These are phyloP conservation scores for Clarias gariepinus DNA, from an alignment of 2,113 vertebrate species.

Conservation along the genomic window DNA sequence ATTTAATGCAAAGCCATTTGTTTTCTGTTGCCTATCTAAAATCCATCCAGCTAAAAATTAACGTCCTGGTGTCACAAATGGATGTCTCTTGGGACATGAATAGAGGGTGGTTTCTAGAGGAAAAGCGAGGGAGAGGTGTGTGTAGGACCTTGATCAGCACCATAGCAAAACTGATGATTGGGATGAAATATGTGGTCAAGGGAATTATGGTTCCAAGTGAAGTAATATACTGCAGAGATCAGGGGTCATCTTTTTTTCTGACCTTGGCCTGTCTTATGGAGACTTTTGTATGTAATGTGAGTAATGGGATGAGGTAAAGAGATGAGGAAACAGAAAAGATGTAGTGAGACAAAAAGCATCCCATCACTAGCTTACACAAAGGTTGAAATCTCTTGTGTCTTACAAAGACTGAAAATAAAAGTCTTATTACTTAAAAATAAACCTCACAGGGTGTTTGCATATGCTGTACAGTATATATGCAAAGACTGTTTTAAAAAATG, in stretches of 20 bases:
- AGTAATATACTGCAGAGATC: slow-evolving; percentile 38
- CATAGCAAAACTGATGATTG: slow-evolving; percentile 40
- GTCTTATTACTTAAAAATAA: neutral
- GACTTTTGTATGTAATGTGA: neutral
- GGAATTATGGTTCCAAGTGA: slow-evolving; percentile 57
- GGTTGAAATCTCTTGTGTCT: neutral
- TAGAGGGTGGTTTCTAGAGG: slow-evolving; percentile 39
- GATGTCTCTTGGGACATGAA: slow-evolving; percentile 4
- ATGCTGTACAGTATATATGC: too few relatives aligned
- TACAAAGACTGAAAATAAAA: neutral
- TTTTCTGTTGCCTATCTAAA: neutral
- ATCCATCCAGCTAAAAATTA: slow-evolving; percentile 1
- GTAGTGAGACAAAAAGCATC: slow-evolving; percentile 35
- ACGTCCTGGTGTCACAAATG: slow-evolving; percentile 15
- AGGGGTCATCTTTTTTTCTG: slow-evolving; percentile 58
- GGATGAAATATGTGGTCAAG: slow-evolving; percentile 59
- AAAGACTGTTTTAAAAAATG: neutral
- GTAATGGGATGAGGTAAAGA: neutral
- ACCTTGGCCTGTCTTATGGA: slow-evolving; percentile 51
- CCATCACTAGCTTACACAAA: slow-evolving; percentile 17
- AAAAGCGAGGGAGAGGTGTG: slow-evolving; percentile 42
- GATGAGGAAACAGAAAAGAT: neutral
- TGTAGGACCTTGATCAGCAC: slow-evolving; percentile 44
- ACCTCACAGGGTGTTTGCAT: neutral
- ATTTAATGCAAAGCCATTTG: slow-evolving; percentile 41